Evolutionary conservation across 2,888 invertebrate species (phyloP), one percentile per base, ranked within the genome.

Genomic region (Trachelus troglodyta): DNA sequence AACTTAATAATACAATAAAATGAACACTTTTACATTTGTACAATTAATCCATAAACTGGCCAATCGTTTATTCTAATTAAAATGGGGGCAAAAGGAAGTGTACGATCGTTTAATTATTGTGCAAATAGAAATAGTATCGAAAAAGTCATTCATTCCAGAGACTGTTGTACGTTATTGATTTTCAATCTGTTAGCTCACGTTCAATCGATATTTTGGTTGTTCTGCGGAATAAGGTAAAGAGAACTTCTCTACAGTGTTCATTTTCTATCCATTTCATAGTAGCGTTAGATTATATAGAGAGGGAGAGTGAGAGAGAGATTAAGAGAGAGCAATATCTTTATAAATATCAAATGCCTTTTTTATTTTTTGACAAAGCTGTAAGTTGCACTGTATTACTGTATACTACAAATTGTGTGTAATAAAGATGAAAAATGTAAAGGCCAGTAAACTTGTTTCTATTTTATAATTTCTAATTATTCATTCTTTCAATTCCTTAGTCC

Each of bases 321-420:
- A 4, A 37, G 35, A 35, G 37, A 40, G 40, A 40, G 15, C 15
- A 40, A 68, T 68, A 30, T 75, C 33, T 75, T 33, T 30, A 75
- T 75, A 35, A n/a, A 74, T 74, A 74, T 35, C 30, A 30, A 74
- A 74, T 34, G 34, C 74, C 33, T 74, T 35, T 35, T 74, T 34
- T 34, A 34, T 74, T 74, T 74, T 74, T 34, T 74, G 74, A 74
- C 74, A 35, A 34, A 74, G 35, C 74, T 74, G 34, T 74, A 74
- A 71, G 33, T 31, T 74, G 74, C 34, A 74, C 74, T 23, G 34
- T 35, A 34, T 74, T 74, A 34, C 34, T 74, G 74, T 74, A 74
- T 74, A 74, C 74, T 74, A 23, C 34, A 34, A 74, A 34, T n/a
- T 74, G 74, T 74, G 74, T 74, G 74, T 74, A 74, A 74, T 74